A percentile compares a stretch with the other conserved stretches of the same genome.
phyloP scores from a whole-genome alignment of 1,140 invertebrate species.

The Conus betulinus region DNA sequence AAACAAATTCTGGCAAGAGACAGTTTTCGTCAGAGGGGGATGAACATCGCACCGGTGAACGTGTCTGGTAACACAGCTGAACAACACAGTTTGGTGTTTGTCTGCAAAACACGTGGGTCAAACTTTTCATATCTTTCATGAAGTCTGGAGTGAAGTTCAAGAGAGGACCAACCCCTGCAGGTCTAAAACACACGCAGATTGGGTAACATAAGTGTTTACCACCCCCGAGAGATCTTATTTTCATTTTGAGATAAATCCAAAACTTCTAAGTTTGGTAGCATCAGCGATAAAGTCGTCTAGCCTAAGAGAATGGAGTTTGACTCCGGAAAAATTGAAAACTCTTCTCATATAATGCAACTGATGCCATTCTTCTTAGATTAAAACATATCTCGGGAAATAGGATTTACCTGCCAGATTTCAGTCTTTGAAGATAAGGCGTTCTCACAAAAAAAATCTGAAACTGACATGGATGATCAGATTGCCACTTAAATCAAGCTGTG shows the following conservation, averaged over 20 bases:
- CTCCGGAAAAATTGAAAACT: no score
- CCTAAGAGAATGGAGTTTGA: not conserved
- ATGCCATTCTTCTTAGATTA: not conserved
- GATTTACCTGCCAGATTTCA: not conserved
- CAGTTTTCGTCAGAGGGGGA: not conserved
- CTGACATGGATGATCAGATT: not conserved
- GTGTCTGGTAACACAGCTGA: not conserved
- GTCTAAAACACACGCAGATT: not conserved
- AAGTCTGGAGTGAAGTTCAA: not conserved
- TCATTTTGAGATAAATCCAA: no score
- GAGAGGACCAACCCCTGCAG: not conserved
- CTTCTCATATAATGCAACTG: not conserved
- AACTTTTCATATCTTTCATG: not conserved
- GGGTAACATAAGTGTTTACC: not conserved
- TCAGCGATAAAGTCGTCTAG: not conserved
- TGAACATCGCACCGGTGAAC: not conserved
- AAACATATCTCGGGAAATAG: not conserved
- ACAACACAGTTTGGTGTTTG: not conserved
- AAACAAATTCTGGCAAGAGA: conserved; percentile 33
- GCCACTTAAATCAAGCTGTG: conserved; percentile 24
- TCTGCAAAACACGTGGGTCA: not conserved
- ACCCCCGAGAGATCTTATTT: no score
- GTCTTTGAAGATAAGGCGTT: not conserved
- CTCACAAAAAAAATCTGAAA: not conserved
- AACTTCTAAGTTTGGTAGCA: no score